A percentile compares a stretch with the other conserved stretches of the same genome.
phyloP scores from a whole-genome alignment of 2,113 vertebrate species.

The Channa maculata region DNA sequence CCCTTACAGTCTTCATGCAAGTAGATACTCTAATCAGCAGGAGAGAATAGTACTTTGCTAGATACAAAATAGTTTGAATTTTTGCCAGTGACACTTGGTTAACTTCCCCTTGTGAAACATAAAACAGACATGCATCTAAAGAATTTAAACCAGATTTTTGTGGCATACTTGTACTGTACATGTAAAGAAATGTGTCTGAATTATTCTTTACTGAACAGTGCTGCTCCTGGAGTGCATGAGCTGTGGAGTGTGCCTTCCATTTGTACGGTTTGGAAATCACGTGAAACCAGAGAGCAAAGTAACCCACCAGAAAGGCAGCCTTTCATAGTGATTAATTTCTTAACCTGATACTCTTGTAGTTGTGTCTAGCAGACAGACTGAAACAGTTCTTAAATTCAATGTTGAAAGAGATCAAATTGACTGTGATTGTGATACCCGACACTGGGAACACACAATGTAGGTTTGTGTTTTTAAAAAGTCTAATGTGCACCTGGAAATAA shows the following conservation, averaged over 20 bases:
- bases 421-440: slow-evolving; percentile 35
- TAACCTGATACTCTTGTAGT: slow-evolving; percentile 66
- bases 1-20: no score
- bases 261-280: slow-evolving; percentile 39
- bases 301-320: slow-evolving; percentile 24
- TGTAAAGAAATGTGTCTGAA: slow-evolving; percentile 12
- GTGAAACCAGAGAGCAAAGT: slow-evolving; percentile 65
- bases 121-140: slow-evolving; percentile 19
- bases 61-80: slow-evolving; percentile 21
- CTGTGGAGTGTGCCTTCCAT: slow-evolving; percentile 29
- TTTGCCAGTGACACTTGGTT: slow-evolving; percentile 36
- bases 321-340: slow-evolving; percentile 55
- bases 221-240: slow-evolving; percentile 1
- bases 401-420: slow-evolving; percentile 53
- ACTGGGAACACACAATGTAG: slow-evolving; percentile 18
- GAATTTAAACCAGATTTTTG: slow-evolving; percentile 53
- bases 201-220: slow-evolving; percentile 8
- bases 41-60: not conserved
- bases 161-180: not conserved
- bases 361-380: slow-evolving; percentile 26
- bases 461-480: not conserved
- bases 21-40: no score
- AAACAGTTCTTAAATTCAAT: slow-evolving; percentile 51
- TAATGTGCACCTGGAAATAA: slow-evolving; percentile 22
- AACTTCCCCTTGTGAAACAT: slow-evolving; percentile 30